Base-by-base conservation (phyloP, 2,113 vertebrate genomes). In the Colossoma macropomum region DNA sequence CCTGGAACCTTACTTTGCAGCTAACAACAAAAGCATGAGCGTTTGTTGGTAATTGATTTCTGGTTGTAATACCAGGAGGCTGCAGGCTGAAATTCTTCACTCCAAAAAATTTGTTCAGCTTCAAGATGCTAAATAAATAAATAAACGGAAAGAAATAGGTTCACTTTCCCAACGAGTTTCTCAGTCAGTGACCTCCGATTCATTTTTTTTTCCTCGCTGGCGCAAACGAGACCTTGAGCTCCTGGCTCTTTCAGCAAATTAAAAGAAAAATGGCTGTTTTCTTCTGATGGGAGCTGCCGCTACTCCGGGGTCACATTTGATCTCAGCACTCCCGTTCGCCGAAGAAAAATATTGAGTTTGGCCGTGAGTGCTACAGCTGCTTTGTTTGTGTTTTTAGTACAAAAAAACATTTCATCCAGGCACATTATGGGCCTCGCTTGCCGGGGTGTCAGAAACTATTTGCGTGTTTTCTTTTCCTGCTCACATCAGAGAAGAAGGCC, bases 21-120 rank as follows among this genome's bases (percentile, higher is more conserved):
- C 77, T 59, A 70, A 79, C 74, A 86, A 87, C 79, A 82, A 80
- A 80, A 82, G 73, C 73, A 48, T 41, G 38, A 84, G 60, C 65
- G 34, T 84, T 82, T 52, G 66, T 34, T 78, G 66, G 73, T 88
- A 88, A 89, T 88, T 87, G 85, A 82, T 85, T 81, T 84, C n/a
- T 34, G 48, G 69, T 81, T 88, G 65, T 76, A 77, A 79, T 82
- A 86, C 77, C 76, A 71, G 52, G 34, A 70, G 41, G 68, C 71
- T 83, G 66, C 9, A n/a, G 72, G 76, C 79, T 62, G 84, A 75
- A 84, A 80, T 74, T 63, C 30, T 63, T 56, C 76, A 52, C 69
- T 87, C 74, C 72, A 56, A 70, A 80, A 62, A 27, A 62, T 25
- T 27, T 68, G 2, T 8, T 79, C 69, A 63, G 63, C 27, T 68